Base-by-base conservation (phyloP, 2,888 invertebrate genomes). In the Eilema griseolum region DNA sequence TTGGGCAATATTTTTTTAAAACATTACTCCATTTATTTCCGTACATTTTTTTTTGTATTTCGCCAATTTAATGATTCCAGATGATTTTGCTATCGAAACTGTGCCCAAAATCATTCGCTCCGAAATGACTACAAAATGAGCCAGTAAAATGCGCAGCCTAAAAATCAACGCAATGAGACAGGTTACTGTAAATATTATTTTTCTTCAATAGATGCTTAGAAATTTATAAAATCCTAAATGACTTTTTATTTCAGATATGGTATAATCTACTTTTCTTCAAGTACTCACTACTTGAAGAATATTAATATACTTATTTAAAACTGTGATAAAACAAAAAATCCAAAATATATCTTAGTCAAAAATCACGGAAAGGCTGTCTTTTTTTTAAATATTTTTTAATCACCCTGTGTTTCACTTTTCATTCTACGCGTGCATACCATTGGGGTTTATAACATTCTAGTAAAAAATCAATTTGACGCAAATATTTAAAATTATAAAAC, bases 381-480 rank as follows among this genome's bases (percentile, higher is more conserved):
- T 70, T 61, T 24, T 62, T 23, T 71, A 4, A 16, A 8, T 59
- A 56, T 52, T 62, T 72, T 72, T 73, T 75, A 77, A 89, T 90
- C 92, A 91, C 92, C 90, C 90, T 87, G 86, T 85, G 89, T 82
- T 86, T 83, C 78, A 88, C 83, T 89, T 84, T 89, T 86, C 88
- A 87, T 85, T 88, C 94, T 95, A 95, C 91, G 85, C 95, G 95
- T 95, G 95, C 95, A 95, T 87, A 85, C 82, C 84, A 88, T 89
- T 90, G 89, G 90, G 90, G 83, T 90, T 92, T 89, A 86, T 88
- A 90, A 91, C 3, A 41, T 41, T 41, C 3, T 41, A 87, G 85
- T 62, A 26, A 64, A 7, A 37, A 28, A 31, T 52, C 20, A 11
- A 24, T 26, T 37, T 26, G 2, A 26, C 20, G 20, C 41, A 46